These are phyloP conservation scores for Notospermus geniculatus DNA, from an alignment of 1,140 invertebrate species.

Conservation along the genomic window DNA sequence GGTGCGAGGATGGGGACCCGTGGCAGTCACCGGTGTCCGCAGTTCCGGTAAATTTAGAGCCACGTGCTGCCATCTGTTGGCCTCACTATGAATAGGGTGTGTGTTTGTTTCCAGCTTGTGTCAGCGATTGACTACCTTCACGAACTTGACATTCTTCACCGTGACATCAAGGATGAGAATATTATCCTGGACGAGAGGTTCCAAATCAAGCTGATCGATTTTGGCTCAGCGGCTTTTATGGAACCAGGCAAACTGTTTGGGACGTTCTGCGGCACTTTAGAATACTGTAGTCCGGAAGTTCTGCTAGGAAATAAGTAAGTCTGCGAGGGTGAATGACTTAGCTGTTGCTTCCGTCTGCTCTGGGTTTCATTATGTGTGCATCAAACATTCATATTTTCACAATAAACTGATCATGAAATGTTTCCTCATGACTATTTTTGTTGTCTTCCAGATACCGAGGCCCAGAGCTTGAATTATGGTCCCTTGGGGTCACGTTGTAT, in stretches of 20 bases:
- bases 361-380: too few species aligned
- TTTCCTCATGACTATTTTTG: too few species aligned
- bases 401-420: too few species aligned
- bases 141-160: conserved; percentile 66
- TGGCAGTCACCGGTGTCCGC: too few species aligned
- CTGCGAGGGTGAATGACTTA: too few species aligned
- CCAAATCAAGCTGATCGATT: conserved; percentile 75
- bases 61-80: background rate
- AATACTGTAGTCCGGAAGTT: conserved; percentile 77
- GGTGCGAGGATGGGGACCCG: too few species aligned
- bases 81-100: background rate
- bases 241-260: conserved; percentile 66
- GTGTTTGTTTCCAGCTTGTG: conserved; percentile 60
- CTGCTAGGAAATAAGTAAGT: conserved; percentile 69
- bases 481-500: conserved; percentile 69
- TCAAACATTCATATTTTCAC: too few species aligned
- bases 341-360: too few species aligned
- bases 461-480: conserved; percentile 54
- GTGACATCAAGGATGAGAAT: conserved; percentile 78
- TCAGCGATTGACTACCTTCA: conserved; percentile 71
- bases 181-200: conserved; percentile 73
- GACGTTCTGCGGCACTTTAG: conserved; percentile 76
- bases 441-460: conserved; percentile 40
- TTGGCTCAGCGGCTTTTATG: conserved; percentile 70
- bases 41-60: too few species aligned